Conservation (phyloP, 2,888 invertebrate genomes). For the Tridacna crocea region DNA sequence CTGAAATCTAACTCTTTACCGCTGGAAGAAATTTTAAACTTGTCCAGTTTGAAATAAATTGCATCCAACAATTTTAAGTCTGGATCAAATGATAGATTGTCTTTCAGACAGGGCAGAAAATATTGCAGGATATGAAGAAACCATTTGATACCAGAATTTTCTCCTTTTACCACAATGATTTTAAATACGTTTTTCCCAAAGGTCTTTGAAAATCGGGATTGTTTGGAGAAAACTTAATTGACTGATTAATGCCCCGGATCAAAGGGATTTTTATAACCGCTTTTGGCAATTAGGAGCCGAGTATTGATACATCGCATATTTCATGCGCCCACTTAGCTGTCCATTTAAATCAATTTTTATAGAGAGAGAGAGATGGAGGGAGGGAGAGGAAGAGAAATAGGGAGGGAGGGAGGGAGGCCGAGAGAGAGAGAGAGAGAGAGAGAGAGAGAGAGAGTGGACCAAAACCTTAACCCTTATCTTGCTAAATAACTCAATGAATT, state of each 20-base stretch:
- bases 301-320: conserved; percentile 21
- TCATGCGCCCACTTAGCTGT: conserved; percentile 8
- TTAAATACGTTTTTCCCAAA: too few relatives aligned
- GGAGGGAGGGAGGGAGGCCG: too few relatives aligned
- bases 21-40: too few relatives aligned
- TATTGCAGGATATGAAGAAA: neutral
- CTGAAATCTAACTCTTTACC: neutral
- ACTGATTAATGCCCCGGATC: conserved; percentile 19
- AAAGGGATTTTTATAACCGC: conserved; percentile 19
- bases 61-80: too few relatives aligned
- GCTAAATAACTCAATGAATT: too few relatives aligned
- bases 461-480: too few relatives aligned
- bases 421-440: too few relatives aligned
- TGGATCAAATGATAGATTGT: too few relatives aligned
- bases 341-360: conserved; percentile 18
- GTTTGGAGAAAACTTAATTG: neutral
- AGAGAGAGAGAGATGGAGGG: neutral
- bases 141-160: neutral
- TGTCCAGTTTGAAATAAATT: too few relatives aligned
- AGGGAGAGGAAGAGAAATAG: neutral
- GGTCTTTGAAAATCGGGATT: too few relatives aligned
- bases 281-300: conserved; percentile 26
- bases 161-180: neutral
- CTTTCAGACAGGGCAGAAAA: too few relatives aligned
- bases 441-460: too few relatives aligned